Conservation (phyloP, 2,888 invertebrate genomes). For the Lepidochrysops patricia region DNA sequence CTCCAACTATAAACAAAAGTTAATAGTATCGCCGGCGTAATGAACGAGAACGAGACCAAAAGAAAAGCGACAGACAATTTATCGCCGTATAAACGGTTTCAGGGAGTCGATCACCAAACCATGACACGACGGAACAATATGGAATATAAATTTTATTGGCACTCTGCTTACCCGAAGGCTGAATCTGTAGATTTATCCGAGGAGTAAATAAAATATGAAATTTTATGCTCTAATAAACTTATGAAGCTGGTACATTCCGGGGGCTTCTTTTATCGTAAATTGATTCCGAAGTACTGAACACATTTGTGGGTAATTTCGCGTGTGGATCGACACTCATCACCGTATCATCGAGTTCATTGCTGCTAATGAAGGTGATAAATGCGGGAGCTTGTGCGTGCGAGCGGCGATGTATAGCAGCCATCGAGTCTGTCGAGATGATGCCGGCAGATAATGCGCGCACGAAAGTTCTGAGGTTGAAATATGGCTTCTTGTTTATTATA, state of each 20-base stretch:
- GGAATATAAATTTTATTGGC: background rate
- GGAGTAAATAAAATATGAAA: constrained; percentile 3
- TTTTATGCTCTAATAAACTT: constrained; percentile 2
- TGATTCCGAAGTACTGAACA: constrained; percentile 22
- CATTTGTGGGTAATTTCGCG: constrained; percentile 22
- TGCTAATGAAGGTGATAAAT: constrained; percentile 49
- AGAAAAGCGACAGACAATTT: background rate
- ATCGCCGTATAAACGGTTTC: background rate
- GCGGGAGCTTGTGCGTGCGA: constrained; percentile 23
- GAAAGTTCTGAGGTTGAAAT: background rate
- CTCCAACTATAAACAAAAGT: background rate
- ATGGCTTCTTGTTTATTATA: background rate
- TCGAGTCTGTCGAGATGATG: constrained; percentile 25
- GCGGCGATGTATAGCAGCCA: constrained; percentile 49
- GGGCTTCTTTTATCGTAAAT: constrained; percentile 21
- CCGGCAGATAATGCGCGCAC: background rate
- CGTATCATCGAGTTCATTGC: constrained; percentile 35
- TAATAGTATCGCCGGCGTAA: background rate
- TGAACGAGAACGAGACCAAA: background rate
- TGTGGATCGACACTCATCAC: constrained; percentile 17
- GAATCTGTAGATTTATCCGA: background rate
- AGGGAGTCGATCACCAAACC: background rate
- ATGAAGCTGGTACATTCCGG: background rate
- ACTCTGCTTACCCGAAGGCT: background rate
- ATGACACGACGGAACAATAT: background rate